Percentiles rank a stretch among this genome's conserved stretches.
Conservation (phyloP, 2,113 vertebrate genomes). For the Gobio gobio region DNA sequence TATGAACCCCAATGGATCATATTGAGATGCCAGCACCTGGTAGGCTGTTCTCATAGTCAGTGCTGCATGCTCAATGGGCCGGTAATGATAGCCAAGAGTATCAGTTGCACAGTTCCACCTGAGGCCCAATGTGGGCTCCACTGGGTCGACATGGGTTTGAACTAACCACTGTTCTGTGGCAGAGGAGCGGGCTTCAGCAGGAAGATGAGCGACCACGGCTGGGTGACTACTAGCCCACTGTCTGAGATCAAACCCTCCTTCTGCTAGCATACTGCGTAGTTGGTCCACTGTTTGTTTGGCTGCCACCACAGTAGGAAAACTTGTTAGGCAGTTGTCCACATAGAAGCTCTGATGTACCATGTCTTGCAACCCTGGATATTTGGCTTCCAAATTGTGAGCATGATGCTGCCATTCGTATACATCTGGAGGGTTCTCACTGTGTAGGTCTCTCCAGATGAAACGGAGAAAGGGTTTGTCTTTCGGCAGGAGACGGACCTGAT, state of each 20-base stretch:
- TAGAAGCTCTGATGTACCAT: not conserved
- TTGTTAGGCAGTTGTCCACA: not conserved
- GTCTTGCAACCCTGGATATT: not conserved
- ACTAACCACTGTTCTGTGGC: not conserved
- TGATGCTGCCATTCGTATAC: not conserved
- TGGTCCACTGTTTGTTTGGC: not conserved
- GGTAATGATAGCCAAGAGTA: not conserved
- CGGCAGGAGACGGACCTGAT: not conserved
- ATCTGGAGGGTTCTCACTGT: not conserved
- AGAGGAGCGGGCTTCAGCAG: not conserved
- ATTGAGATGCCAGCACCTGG: not conserved
- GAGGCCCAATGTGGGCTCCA: not conserved
- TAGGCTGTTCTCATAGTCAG: not conserved
- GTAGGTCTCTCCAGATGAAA: not conserved
- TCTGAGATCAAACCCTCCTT: not conserved
- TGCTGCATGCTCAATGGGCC: not conserved
- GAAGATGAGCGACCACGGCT: not conserved
- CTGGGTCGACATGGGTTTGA: not conserved
- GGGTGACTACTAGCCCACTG: slow-evolving; percentile 14
- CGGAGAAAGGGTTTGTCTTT: not conserved
- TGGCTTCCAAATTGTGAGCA: not conserved
- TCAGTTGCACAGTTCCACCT: not conserved
- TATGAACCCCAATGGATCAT: not conserved
- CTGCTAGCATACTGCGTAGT: not conserved
- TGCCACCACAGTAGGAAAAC: not conserved